Evolutionary conservation across 2,113 vertebrate species (phyloP).

Genomic region (Mionectes macconnelli): DNA sequence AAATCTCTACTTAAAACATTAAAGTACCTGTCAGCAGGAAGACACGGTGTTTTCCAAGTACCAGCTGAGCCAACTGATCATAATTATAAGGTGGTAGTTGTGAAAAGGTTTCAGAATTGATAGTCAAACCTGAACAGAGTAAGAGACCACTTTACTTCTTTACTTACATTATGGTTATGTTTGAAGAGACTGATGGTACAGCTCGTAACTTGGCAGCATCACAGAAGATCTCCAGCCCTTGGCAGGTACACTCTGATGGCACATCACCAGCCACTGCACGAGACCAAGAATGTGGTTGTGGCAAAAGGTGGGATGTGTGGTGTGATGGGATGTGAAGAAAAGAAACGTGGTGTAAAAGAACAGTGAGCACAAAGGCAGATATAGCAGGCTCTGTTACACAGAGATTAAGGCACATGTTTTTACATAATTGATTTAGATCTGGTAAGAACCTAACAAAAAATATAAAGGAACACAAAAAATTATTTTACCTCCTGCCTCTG

Average conservation of each 20-base stretch:
- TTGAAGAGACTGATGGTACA: conserved; percentile 84
- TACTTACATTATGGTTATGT: conserved; percentile 93
- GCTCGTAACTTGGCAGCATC: conserved; percentile 77
- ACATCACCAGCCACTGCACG: conserved; percentile 80
- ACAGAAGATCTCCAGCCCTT: conserved; percentile 85
- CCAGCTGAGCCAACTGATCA: neutral
- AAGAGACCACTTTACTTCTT: neutral
- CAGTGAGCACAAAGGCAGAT: neutral
- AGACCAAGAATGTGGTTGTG: neutral
- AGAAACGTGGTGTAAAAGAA: neutral
- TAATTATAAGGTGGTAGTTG: neutral
- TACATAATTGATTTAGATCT: neutral
- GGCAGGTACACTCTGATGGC: conserved; percentile 83
- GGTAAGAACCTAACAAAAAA: neutral
- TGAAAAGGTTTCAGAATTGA: neutral
- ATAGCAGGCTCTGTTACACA: neutral
- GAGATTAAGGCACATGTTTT: neutral
- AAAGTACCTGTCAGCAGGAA: neutral
- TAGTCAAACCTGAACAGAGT: neutral
- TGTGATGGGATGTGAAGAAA: neutral
- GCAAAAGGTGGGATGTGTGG: neutral
- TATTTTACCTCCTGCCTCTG: neutral
- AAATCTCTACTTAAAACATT: neutral
- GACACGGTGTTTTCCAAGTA: neutral
- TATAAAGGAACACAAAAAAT: neutral